A percentile compares a stretch with the other conserved stretches of the same genome.
Conservation (phyloP, 2,113 vertebrate genomes). For the Thunnus thynnus region DNA sequence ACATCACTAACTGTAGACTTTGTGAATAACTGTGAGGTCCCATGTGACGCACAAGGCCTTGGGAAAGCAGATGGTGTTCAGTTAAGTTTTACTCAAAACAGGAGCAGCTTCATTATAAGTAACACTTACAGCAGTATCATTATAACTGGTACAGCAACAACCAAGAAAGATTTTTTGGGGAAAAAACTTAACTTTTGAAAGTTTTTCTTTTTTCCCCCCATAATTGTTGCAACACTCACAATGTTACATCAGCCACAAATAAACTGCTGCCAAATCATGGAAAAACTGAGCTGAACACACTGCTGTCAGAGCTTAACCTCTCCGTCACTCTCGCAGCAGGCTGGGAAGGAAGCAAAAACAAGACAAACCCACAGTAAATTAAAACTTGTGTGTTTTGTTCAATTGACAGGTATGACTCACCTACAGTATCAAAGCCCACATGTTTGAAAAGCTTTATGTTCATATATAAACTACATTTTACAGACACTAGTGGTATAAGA, state of each 20-base stretch:
- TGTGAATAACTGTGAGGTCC: constrained; percentile 33
- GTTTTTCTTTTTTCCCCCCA: background rate
- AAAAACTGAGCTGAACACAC: constrained; percentile 3
- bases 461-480: background rate
- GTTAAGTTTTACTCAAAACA: constrained; percentile 38
- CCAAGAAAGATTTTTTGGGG: background rate
- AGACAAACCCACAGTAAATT: constrained; percentile 7
- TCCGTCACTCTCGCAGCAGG: constrained; percentile 13
- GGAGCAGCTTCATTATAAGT: constrained; percentile 27
- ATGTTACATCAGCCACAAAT: background rate
- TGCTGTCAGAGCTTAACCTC: constrained; percentile 6
- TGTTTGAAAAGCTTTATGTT: background rate
- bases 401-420: background rate
- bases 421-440: background rate
- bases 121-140: constrained; percentile 38
- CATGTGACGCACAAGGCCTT: constrained; percentile 15
- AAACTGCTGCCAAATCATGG: background rate
- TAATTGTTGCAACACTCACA: background rate
- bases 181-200: background rate
- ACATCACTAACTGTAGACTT: constrained; percentile 22
- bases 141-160: constrained; percentile 32
- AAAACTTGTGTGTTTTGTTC: constrained; percentile 8
- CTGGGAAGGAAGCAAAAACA: background rate
- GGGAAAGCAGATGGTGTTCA: constrained; percentile 39
- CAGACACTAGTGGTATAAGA: background rate